These are phyloP conservation scores for Girardinus metallicus DNA, from an alignment of 2,797 vertebrate genomes.

Conservation along the genomic window DNA sequence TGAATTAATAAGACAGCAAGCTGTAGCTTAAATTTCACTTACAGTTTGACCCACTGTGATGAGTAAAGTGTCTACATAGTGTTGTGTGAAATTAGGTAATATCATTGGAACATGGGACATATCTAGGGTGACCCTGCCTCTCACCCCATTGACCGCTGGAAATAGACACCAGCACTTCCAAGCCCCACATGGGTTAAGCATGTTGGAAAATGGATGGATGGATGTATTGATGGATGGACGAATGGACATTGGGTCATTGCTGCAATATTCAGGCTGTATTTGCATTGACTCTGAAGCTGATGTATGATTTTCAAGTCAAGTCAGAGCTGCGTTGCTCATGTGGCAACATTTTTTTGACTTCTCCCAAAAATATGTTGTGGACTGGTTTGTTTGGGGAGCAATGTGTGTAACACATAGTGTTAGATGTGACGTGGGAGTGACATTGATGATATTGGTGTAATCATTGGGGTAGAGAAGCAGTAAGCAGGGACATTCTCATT, in stretches of 20 bases:
- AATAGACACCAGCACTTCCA: too few relatives aligned
- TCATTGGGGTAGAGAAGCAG: background rate
- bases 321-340: background rate
- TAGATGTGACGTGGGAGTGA: background rate
- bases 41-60: background rate
- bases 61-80: too few relatives aligned
- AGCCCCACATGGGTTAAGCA: too few relatives aligned
- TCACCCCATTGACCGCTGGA: too few relatives aligned
- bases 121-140: too few relatives aligned
- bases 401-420: background rate
- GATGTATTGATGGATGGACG: too few relatives aligned
- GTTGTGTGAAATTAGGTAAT: background rate
- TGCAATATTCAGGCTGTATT: background rate
- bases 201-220: too few relatives aligned
- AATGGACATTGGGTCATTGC: background rate
- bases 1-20: background rate
- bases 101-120: background rate
- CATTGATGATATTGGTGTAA: background rate
- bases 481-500: background rate
- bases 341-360: background rate
- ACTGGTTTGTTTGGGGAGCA: background rate
- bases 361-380: background rate
- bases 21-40: background rate
- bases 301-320: background rate
- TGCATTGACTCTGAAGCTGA: background rate